Evolutionary conservation across 2,797 vertebrate genomes (phyloP), one percentile per base, ranked within the genome.

Genomic region (Sardinella longiceps): DNA sequence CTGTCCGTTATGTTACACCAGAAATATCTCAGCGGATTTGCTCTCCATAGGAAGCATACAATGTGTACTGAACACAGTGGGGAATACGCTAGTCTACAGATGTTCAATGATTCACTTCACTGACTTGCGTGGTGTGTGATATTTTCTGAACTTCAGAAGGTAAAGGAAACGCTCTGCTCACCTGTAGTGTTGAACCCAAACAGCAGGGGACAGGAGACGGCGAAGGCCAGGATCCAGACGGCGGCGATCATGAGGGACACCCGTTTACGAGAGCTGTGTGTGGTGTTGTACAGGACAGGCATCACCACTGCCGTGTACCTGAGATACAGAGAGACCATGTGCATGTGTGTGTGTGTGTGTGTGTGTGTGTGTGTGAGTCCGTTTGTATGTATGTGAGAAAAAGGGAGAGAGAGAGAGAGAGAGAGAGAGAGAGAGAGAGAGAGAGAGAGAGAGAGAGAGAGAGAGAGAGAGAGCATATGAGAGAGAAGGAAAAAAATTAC

Each of bases 111-210:
- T 14, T 63, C 25, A 12, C 60, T 25, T 2, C 30, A 30, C 2
- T 30, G 60, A 60, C 56, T 60, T n/a, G 9, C 12, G 60, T 63
- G 9, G 14, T 12, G 28, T 70, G 46, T 48, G 46, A 12, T 48
- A 10, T 30, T 18, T 33, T 70, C 63, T 70, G 63, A 30, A 30
- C 63, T 60, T n/a, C 63, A 5, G 28, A 70, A 15, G 63, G 63
- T 0, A 60, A 60, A 60, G 56, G 56, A 11, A 60, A 60, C n/a
- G 11, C 0, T 5, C 25, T 25, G 56, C 56, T 9, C 7, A 99
- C 98, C 97, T 97, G 98, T 98, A 80, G 97, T 99, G 91, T 98
- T 99, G 93, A 98, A 97, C 88, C 98, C 97, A 80, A 99, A 98
- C 88, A 99, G 94, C 85, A 98, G 96, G 80, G 98, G 98, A 87